Evolutionary conservation across 2,113 vertebrate species (phyloP).

Genomic region (Triplophysa dalaica): DNA sequence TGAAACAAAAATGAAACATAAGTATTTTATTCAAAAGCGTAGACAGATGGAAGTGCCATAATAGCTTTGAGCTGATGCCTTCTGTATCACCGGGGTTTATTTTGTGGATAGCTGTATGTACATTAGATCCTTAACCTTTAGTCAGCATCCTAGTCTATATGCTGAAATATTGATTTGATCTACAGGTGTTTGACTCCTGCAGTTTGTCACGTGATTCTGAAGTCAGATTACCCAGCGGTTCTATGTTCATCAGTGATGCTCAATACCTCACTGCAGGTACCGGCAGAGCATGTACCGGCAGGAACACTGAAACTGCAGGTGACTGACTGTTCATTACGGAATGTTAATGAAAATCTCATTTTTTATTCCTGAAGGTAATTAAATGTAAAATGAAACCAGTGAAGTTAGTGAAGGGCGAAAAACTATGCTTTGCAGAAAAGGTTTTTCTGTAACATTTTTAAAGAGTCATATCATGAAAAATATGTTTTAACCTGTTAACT

Average conservation of each 20-base stretch:
- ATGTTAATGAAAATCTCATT: too few relatives aligned
- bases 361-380: too few relatives aligned
- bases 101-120: too few relatives aligned
- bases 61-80: too few relatives aligned
- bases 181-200: constrained; percentile 66
- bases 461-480: too few relatives aligned
- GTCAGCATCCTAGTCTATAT: not conserved
- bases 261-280: constrained; percentile 16
- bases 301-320: constrained; percentile 23
- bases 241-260: not conserved
- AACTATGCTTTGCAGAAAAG: not conserved
- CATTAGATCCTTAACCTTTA: not conserved
- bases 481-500: too few relatives aligned
- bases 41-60: too few relatives aligned
- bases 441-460: not conserved
- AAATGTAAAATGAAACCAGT: too few relatives aligned
- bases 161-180: constrained; percentile 14
- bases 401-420: too few relatives aligned
- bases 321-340: not conserved
- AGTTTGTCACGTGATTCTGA: constrained; percentile 59
- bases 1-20: not conserved
- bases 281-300: not conserved
- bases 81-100: too few relatives aligned
- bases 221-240: not conserved
- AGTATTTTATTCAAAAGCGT: too few relatives aligned